Percentiles rank a stretch among this genome's conserved stretches.
Conservation (phyloP, 2,888 invertebrate species). For the Drosophila anomelani region DNA sequence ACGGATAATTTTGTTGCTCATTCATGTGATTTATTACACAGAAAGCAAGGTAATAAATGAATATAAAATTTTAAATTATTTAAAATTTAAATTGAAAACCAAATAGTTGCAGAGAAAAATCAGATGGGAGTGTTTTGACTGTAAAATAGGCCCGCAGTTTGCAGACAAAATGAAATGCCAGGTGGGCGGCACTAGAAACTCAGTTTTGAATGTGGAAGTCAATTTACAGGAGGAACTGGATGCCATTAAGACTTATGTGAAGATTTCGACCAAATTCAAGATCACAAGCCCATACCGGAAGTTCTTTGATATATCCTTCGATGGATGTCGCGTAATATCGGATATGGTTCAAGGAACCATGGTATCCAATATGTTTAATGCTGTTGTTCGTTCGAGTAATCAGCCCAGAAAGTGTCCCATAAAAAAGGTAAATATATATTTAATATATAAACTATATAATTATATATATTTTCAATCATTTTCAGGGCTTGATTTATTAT, state of each 20-base stretch:
- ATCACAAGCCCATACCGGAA: conserved; percentile 18
- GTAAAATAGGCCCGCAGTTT: conserved; percentile 1
- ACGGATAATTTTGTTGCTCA: conserved; percentile 20
- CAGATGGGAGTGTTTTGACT: conserved; percentile 37
- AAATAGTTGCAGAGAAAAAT: conserved; percentile 14
- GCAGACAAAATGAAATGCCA: conserved; percentile 11
- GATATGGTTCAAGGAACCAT: conserved; percentile 28
- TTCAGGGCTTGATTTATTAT: conserved; percentile 55
- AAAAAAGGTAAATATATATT: conserved; percentile 3
- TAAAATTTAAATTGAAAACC: no score
- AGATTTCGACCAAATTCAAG: conserved; percentile 29
- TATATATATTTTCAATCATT: background rate
- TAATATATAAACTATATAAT: background rate
- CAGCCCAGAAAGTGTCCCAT: conserved; percentile 52
- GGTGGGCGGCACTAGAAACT: conserved; percentile 8
- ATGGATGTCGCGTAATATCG: conserved; percentile 52
- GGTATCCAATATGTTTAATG: conserved; percentile 41
- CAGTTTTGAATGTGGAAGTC: conserved; percentile 28
- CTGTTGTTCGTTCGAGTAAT: conserved; percentile 44
- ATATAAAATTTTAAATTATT: no score
- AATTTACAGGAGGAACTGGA: conserved; percentile 13
- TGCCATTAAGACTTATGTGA: conserved; percentile 19
- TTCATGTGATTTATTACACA: conserved; percentile 6
- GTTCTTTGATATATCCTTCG: conserved; percentile 36
- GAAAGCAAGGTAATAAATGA: conserved; percentile 25